Evolutionary conservation across 2,113 vertebrate species (phyloP).

Genomic region (Pelobates fuscus): DNA sequence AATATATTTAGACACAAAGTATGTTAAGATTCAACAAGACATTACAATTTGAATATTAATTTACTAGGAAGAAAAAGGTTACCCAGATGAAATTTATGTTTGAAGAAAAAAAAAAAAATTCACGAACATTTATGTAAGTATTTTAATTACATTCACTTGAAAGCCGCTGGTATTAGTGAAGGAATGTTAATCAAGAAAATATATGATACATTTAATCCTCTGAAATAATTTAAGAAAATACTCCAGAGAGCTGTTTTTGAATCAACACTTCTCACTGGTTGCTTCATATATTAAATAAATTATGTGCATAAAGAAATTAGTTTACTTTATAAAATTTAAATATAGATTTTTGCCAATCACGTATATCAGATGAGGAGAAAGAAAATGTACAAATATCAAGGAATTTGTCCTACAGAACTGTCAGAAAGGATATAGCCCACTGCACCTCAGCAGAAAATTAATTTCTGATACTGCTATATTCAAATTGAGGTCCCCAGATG

Average conservation of each 20-base stretch:
- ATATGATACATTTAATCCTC: slow-evolving; percentile 13
- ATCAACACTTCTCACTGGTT: neutral
- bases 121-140: slow-evolving; percentile 1
- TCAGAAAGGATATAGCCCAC: too few species aligned
- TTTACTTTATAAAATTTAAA: neutral
- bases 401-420: neutral
- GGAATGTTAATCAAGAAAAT: slow-evolving; percentile 26
- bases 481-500: too few species aligned
- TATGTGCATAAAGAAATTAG: neutral
- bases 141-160: slow-evolving; percentile 2
- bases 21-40: too few species aligned
- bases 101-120: neutral
- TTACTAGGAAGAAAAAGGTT: neutral
- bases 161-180: slow-evolving; percentile 14
- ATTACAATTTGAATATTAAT: too few species aligned
- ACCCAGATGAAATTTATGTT: neutral
- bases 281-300: neutral
- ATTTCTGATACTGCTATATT: too few species aligned
- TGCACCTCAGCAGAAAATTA: too few species aligned
- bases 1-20: too few species aligned
- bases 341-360: neutral
- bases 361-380: neutral
- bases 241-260: slow-evolving; percentile 2
- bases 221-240: slow-evolving; percentile 12
- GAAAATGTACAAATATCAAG: neutral